A percentile compares a stretch with the other conserved stretches of the same genome.
phyloP scores from a whole-genome alignment of 2,113 vertebrate genomes.

The Onychostruthus taczanowskii region DNA sequence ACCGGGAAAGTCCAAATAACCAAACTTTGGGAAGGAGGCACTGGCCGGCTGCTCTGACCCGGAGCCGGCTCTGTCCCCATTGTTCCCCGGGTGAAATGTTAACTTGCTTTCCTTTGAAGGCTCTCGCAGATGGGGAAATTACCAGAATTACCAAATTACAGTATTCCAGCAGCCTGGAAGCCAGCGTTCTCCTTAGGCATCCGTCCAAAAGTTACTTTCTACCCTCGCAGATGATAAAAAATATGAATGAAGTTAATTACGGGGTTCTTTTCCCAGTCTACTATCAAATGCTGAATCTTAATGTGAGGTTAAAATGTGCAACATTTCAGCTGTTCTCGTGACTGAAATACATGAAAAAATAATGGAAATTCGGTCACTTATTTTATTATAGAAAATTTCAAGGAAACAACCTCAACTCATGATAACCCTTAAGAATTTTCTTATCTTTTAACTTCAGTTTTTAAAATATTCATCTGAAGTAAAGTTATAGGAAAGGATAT shows the following conservation, averaged over 20 bases:
- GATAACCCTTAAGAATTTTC: background rate
- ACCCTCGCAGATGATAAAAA: background rate
- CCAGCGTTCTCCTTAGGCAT: background rate
- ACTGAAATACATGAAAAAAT: background rate
- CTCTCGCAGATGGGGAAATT: background rate
- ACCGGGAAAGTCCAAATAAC: background rate
- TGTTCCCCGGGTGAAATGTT: slow-evolving; percentile 17
- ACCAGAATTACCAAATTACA: background rate
- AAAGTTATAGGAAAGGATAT: background rate
- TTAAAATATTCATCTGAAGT: background rate
- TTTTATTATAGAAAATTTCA: background rate
- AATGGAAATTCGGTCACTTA: background rate
- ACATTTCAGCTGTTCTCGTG: background rate
- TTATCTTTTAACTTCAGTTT: background rate
- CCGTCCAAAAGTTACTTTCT: background rate
- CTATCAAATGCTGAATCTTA: background rate
- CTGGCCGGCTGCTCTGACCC: background rate
- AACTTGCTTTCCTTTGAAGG: background rate
- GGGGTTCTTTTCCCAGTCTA: background rate
- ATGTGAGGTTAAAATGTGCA: background rate
- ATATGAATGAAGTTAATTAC: background rate
- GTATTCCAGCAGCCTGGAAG: background rate
- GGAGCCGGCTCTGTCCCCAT: background rate
- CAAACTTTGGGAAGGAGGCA: background rate
- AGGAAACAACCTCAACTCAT: background rate